These are phyloP conservation scores for Panthera uncia DNA, from an alignment of 2,113 vertebrate species.

Conservation along the genomic window DNA sequence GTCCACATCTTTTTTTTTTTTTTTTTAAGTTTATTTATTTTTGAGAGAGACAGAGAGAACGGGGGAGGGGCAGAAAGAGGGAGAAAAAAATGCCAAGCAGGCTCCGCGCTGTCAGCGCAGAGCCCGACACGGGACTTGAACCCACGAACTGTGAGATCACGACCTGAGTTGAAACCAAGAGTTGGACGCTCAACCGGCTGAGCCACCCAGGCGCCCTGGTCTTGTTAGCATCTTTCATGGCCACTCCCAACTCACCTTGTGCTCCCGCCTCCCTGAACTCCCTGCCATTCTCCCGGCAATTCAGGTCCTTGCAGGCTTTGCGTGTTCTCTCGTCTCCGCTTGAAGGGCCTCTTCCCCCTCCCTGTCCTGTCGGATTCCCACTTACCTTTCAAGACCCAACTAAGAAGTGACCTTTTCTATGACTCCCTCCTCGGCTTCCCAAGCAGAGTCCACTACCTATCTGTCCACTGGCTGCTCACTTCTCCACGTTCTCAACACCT, in stretches of 20 bases:
- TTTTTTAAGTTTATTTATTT: too few species aligned
- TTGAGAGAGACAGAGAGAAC: too few species aligned
- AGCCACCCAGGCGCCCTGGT: too few species aligned
- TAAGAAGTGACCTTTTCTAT: not conserved
- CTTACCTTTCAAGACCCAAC: not conserved
- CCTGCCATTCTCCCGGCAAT: not conserved
- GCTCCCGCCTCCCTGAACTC: not conserved
- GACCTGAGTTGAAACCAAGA: too few species aligned
- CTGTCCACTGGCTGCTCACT: not conserved
- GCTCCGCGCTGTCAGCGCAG: too few species aligned
- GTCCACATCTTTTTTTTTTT: not conserved
- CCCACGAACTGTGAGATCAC: too few species aligned
- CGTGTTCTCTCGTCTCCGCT: not conserved
- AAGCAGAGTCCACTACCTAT: not conserved
- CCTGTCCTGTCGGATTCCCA: not conserved
- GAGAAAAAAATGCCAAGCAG: too few species aligned
- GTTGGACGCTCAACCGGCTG: too few species aligned
- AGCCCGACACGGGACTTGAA: too few species aligned
- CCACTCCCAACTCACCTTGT: not conserved
- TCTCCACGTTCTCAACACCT: not conserved
- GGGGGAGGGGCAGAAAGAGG: too few species aligned
- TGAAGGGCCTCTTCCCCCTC: not conserved
- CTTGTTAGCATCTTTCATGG: not conserved
- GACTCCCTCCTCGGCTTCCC: not conserved
- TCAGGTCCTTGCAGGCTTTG: not conserved